A percentile compares a stretch with the other conserved stretches of the same genome.
Evolutionary conservation across 2,113 vertebrate genomes (phyloP).

Genomic region (Limnothrissa miodon): DNA sequence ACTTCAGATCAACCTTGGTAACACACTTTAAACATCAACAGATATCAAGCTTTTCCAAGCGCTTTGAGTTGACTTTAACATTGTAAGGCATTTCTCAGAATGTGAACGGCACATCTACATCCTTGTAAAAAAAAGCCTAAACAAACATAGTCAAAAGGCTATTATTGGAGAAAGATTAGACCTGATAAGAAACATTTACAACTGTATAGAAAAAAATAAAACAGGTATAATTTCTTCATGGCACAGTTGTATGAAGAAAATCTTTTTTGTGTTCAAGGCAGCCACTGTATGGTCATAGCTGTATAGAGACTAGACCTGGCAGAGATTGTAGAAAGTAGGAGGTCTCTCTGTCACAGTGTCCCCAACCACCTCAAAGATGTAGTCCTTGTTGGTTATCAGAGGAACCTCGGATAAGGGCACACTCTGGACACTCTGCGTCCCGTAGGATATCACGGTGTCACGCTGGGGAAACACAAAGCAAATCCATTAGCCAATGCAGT

Average conservation of each 20-base stretch:
- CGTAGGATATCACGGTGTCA: constrained; percentile 64
- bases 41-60: not conserved
- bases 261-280: constrained; percentile 47
- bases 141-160: constrained; percentile 20
- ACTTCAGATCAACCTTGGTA: not conserved
- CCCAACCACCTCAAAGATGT: constrained; percentile 70
- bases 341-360: constrained; percentile 68
- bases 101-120: not conserved
- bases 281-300: not conserved
- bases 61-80: not conserved
- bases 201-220: constrained; percentile 20
- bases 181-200: not conserved
- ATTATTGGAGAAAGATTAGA: constrained; percentile 7
- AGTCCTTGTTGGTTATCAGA: constrained; percentile 66
- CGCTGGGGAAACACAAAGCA: constrained; percentile 23
- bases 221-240: constrained; percentile 41
- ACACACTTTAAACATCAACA: not conserved
- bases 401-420: constrained; percentile 63
- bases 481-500: not conserved
- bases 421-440: constrained; percentile 54
- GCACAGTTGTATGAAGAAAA: constrained; percentile 50
- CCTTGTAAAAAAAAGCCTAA: constrained; percentile 14
- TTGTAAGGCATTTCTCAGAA: not conserved
- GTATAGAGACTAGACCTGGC: constrained; percentile 64
- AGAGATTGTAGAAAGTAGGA: constrained; percentile 71